Base-by-base conservation (phyloP, 2,113 vertebrate genomes). In the Caracal caracal region DNA sequence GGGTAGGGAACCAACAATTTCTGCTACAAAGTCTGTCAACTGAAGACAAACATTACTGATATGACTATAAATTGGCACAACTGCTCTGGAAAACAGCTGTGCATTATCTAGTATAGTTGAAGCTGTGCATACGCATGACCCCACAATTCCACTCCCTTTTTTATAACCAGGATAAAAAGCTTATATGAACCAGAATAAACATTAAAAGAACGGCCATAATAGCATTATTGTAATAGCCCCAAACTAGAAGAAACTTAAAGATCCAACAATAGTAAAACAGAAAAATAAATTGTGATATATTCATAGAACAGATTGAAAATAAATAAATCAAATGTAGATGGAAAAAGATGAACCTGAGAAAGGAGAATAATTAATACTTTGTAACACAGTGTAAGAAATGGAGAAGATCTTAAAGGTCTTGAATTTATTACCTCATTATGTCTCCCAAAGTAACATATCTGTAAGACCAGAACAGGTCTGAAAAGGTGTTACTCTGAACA, bases 211-310 rank as follows among this genome's bases (percentile, higher is more conserved):
- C 6, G 83, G 33, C 24, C 78, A 76, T 17, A n/a, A 51, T 33
- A 51, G 1, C 15, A 93, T 70, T 28, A 90, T 33, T 30, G 61
- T 28, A 56, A 70, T n/a, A 70, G 20, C 8, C 28, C 12, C n/a
- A 53, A 73, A 93, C 51, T 63, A 43, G 65, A 94, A 94, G 66
- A 83, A 66, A 73, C 75, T 90, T 49, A 70, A 81, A 91, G 56
- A 13, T 88, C 24, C 53, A 93, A 47, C 28, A n/a, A 47, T 1
- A 84, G 47, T 70, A 65, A 47, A 80, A 92, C 76, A 59, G 43
- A 95, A 30, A 87, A 81, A n/a, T 76, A 86, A 81, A 16, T 70
- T 91, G 22, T 83, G 59, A 47, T 24, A 35, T 33, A 91, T 51
- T 80, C 49, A 95, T 28, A 88, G 20, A 88, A 76, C 20, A 92